Base-by-base conservation (phyloP, 1,140 invertebrate genomes). In the Trichonephila clavata region DNA sequence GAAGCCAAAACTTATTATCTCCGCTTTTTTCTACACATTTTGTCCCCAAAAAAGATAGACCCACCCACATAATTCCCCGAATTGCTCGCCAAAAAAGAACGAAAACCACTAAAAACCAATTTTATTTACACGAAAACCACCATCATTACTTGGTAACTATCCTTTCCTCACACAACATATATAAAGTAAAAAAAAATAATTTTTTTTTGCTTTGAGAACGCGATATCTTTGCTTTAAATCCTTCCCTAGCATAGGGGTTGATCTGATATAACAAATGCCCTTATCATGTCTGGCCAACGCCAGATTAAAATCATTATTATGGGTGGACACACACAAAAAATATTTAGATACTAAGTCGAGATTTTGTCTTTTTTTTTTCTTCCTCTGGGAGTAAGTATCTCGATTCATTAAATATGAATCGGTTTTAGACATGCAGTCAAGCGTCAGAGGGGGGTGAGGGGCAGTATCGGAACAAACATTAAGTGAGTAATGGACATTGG, bases 271-370 rank as follows among this genome's bases (percentile, higher is more conserved):
- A 65, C 27, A 89, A 89, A 89, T 89, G 63, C 65, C 39, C 65
- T 89, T 89, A 68, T 89, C 65, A 84, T 84, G 61, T 27, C 83
- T 71, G 60, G 91, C 63, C 65, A 71, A 81, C 18, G 50, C 61
- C 43, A 93, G 92, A 93, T 93, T 93, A 93, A 93, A 93, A 93
- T 88, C 84, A 93, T 93, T 92, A 93, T 88, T 77, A 59, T 87
- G 92, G 92, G 92, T 93, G 92, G 92, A 93, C 92, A 87, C 86
- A n/a, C 57, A 86, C 83, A 84, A 91, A 91, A 92, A 92, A 92
- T 92, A 92, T 92, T 92, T 86, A 86, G 61, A 90, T 86, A 86
- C 63, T 43, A 86, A 92, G 65, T 61, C 59, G 91, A 92, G 91
- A 92, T 92, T 92, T 71, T 86, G 32, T 68, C 21, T 32, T 10